Percentiles rank a stretch among this genome's conserved stretches.
phyloP scores from a whole-genome alignment of 2,797 vertebrate genomes.

The Helarctos malayanus region DNA sequence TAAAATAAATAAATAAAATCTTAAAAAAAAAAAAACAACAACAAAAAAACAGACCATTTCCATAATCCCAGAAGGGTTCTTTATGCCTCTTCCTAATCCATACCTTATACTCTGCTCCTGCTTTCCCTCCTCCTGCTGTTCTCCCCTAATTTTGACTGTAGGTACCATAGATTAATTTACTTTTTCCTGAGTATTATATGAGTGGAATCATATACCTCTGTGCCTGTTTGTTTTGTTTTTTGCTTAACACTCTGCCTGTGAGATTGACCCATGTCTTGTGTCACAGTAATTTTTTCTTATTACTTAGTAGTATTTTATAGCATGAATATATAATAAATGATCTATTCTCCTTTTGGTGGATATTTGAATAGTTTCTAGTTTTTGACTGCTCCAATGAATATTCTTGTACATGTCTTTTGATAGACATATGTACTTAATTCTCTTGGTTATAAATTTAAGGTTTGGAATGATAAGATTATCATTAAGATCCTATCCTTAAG shows the following conservation, averaged over 20 bases:
- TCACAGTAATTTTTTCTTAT: background rate
- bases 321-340: background rate
- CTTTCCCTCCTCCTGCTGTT: background rate
- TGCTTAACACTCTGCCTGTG: background rate
- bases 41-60: background rate
- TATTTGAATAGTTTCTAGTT: background rate
- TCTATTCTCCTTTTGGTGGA: background rate
- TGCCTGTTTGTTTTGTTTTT: background rate
- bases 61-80: background rate
- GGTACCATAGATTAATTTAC: background rate
- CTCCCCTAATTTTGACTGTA: background rate
- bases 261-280: background rate
- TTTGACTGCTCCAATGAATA: background rate
- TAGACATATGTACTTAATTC: background rate
- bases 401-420: background rate
- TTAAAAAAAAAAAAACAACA: background rate
- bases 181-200: background rate
- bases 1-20: background rate
- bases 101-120: background rate
- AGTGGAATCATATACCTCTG: background rate
- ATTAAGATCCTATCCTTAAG: background rate
- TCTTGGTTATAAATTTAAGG: background rate
- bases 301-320: background rate
- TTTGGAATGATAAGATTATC: background rate
- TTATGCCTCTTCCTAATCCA: background rate